A percentile compares a stretch with the other conserved stretches of the same genome.
Evolutionary conservation across 2,797 vertebrate species (phyloP).

Genomic region (Orestias chungarensis): DNA sequence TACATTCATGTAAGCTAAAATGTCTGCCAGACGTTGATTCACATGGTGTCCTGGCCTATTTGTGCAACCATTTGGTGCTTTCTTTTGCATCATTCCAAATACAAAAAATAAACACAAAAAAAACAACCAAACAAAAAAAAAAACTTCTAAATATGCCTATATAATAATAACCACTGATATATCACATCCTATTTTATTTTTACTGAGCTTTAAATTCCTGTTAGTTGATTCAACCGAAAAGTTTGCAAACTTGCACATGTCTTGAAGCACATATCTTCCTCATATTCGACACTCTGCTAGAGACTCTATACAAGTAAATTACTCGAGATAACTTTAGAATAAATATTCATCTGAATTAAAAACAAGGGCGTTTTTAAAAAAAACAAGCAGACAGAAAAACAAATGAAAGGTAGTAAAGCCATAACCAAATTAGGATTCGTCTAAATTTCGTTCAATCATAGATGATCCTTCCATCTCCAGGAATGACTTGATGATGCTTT

Average conservation of each 20-base stretch:
- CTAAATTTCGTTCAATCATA: background rate
- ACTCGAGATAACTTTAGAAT: background rate
- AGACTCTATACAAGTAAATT: background rate
- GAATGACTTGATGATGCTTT: background rate
- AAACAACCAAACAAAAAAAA: too few species aligned
- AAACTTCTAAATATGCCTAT: too few species aligned
- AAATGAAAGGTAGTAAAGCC: too few species aligned
- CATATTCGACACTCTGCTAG: background rate
- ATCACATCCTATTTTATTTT: background rate
- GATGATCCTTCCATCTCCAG: background rate
- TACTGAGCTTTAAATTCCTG: background rate
- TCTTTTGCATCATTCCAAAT: background rate
- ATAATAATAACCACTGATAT: too few species aligned
- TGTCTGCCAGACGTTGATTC: background rate
- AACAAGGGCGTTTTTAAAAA: background rate
- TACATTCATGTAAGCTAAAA: background rate
- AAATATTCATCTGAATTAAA: background rate
- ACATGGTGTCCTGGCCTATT: background rate
- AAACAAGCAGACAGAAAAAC: background rate
- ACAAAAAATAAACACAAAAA: too few species aligned
- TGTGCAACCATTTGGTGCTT: background rate
- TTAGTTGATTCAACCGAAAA: too few species aligned
- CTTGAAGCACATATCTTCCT: constrained; percentile 25
- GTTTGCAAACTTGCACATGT: too few species aligned
- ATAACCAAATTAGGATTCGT: background rate